Evolutionary conservation across 2,797 vertebrate species (phyloP).

Genomic region (Chromis chromis): DNA sequence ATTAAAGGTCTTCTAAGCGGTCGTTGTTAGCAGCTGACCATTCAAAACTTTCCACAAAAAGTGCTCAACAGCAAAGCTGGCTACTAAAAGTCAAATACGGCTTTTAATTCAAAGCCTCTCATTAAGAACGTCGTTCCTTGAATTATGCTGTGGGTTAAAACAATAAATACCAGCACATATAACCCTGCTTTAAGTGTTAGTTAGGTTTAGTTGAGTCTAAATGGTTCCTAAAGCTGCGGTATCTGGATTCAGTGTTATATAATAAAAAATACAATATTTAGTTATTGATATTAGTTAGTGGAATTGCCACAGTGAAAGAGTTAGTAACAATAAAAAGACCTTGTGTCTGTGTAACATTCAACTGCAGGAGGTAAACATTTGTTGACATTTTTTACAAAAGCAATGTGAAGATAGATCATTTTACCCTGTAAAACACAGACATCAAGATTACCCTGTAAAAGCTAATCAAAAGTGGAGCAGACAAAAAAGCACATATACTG

Average conservation of each 20-base stretch:
- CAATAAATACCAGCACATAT: conserved; percentile 50
- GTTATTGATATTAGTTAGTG: neutral
- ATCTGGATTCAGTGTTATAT: conserved; percentile 12
- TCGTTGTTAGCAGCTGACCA: neutral
- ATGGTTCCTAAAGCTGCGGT: conserved; percentile 2
- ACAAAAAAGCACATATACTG: neutral
- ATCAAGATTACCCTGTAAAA: conserved; percentile 29
- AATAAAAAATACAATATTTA: neutral
- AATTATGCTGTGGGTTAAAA: neutral
- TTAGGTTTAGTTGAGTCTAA: conserved; percentile 17
- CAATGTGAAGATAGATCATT: conserved; percentile 8
- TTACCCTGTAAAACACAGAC: conserved; percentile 49
- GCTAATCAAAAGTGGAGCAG: neutral
- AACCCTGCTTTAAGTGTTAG: conserved; percentile 21
- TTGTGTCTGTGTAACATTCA: conserved; percentile 38
- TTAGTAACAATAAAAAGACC: neutral
- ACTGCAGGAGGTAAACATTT: conserved; percentile 41
- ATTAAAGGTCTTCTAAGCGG: neutral
- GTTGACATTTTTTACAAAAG: conserved; percentile 13
- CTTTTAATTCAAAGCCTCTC: conserved; percentile 34
- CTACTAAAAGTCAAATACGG: conserved; percentile 4
- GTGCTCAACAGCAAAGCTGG: neutral
- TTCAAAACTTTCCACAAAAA: conserved; percentile 14
- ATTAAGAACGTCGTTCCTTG: conserved; percentile 13
- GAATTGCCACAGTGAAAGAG: conserved; percentile 37